Conservation (phyloP, 1,140 invertebrate genomes). For the Zaprionus kolodkinae region DNA sequence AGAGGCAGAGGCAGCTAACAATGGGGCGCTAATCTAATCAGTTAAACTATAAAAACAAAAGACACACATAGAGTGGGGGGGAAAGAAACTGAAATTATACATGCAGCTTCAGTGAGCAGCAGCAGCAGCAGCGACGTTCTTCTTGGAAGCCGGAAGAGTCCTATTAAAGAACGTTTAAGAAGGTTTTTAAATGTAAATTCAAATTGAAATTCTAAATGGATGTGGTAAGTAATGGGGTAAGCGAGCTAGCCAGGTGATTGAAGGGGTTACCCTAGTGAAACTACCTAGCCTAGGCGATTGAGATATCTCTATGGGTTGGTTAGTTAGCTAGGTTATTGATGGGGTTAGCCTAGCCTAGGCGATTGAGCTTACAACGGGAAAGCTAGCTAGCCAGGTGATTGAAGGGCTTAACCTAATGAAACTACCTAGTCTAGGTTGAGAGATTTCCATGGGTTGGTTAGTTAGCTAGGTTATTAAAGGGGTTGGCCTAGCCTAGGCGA, state of each 20-base stretch:
- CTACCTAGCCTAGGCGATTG: too few species aligned
- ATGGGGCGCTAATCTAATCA: conserved; percentile 73
- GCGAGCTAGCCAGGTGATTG: background rate
- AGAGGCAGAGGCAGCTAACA: conserved; percentile 38
- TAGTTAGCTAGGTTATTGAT: too few species aligned
- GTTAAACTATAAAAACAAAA: conserved; percentile 53
- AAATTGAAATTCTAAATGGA: conserved; percentile 39
- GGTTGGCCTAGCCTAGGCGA: too few species aligned
- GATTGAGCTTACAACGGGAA: too few species aligned
- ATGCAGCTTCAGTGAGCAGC: conserved; percentile 52
- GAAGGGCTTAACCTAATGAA: too few species aligned
- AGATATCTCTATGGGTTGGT: too few species aligned
- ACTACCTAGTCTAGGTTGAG: too few species aligned
- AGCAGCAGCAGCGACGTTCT: conserved; percentile 22
- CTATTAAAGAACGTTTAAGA: conserved; percentile 70
- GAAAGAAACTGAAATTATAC: conserved; percentile 46
- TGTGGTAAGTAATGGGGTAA: too few species aligned
- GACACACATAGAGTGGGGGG: background rate
- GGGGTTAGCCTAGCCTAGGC: too few species aligned
- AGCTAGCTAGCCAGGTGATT: background rate
- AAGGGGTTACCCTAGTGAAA: too few species aligned
- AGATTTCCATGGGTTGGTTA: too few species aligned
- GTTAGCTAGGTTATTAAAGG: too few species aligned
- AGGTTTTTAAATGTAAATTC: conserved; percentile 45
- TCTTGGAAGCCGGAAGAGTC: conserved; percentile 69